These are phyloP conservation scores for Hydrozoanthus gracilis DNA, from an alignment of 92 coral and sea anemone genomes.

Conservation along the genomic window DNA sequence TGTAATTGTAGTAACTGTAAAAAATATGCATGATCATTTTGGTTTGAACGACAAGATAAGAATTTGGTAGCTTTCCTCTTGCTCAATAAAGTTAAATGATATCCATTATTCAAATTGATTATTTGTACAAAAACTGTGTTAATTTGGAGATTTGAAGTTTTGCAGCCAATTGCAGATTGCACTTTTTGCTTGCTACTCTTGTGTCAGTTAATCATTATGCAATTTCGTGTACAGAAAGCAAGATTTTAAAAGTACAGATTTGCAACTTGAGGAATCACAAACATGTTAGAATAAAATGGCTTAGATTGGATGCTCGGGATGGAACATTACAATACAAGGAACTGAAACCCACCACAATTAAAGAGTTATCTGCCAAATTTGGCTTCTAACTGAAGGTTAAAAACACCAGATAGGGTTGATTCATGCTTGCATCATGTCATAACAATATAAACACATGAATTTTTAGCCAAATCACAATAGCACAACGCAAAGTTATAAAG, in stretches of 20 bases:
- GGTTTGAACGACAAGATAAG: too few species aligned
- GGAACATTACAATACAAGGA: neutral
- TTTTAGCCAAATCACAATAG: neutral
- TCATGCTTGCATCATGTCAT: neutral
- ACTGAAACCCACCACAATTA: neutral
- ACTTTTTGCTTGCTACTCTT: slow-evolving; percentile 2
- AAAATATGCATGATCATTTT: neutral
- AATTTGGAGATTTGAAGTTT: neutral
- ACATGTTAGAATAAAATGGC: neutral
- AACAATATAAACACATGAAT: neutral
- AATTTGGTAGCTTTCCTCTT: too few species aligned
- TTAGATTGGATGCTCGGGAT: neutral
- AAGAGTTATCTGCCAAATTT: neutral
- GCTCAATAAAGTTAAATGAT: too few species aligned
- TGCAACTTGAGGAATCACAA: neutral
- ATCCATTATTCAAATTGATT: too few species aligned
- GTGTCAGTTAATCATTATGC: neutral
- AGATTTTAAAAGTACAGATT: neutral
- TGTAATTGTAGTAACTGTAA: neutral
- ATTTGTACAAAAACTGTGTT: neutral
- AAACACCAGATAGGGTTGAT: neutral
- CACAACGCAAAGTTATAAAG: neutral
- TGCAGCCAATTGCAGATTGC: neutral
- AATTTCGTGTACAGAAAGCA: neutral
- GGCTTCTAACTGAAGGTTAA: neutral